phyloP scores from a whole-genome alignment of 2,113 vertebrate genomes.

The Oreochromis spilurus region DNA sequence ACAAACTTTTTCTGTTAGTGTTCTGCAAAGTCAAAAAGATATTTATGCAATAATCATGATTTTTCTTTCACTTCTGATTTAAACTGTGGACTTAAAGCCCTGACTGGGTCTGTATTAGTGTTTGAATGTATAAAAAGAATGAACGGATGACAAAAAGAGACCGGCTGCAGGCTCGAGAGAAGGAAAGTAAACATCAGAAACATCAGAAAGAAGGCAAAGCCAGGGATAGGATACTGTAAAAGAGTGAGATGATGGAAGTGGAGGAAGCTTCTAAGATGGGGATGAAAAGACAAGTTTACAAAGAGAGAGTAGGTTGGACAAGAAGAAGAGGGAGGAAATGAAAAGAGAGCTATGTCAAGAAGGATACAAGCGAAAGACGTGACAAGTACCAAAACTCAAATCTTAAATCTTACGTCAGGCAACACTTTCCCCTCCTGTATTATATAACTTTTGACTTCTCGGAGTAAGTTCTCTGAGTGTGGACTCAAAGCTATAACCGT shows the following conservation, averaged over 20 bases:
- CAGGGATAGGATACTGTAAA: neutral
- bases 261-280: neutral
- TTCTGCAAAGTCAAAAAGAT: neutral
- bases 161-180: neutral
- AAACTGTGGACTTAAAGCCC: neutral
- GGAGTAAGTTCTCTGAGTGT: conserved; percentile 16
- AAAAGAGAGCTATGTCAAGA: conserved; percentile 31
- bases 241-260: conserved; percentile 1
- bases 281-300: conserved; percentile 26
- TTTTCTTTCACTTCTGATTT: neutral
- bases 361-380: neutral
- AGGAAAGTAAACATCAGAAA: neutral
- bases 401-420: conserved; percentile 27
- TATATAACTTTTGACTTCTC: conserved; percentile 30
- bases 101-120: neutral
- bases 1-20: neutral
- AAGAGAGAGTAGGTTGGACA: neutral
- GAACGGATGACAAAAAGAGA: neutral
- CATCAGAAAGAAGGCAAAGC: neutral
- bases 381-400: conserved; percentile 25
- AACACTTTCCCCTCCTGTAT: conserved; percentile 44
- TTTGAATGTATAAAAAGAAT: neutral
- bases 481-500: conserved; percentile 19
- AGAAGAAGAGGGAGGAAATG: neutral
- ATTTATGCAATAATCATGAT: neutral